Conservation (phyloP, 2,888 invertebrate genomes). For the Lasioglossum oenotherae region DNA sequence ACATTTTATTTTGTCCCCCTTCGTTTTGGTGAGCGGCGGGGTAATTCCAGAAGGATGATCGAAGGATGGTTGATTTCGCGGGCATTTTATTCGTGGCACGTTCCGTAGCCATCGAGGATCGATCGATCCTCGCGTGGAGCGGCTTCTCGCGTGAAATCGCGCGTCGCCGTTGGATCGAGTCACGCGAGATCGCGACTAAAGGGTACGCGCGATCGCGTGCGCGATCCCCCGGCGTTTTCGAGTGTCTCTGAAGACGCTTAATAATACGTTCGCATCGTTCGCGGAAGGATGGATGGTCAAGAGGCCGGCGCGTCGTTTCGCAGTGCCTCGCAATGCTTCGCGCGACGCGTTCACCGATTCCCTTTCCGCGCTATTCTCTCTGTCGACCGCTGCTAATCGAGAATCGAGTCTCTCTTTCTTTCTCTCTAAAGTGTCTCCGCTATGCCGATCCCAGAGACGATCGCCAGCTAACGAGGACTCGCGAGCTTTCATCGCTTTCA, state of each 20-base stretch:
- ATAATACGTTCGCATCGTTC: slow-evolving; percentile 30
- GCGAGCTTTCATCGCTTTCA: not conserved
- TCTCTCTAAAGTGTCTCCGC: slow-evolving; percentile 6
- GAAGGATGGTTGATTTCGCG: not conserved
- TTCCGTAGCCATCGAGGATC: not conserved
- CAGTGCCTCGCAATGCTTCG: not conserved
- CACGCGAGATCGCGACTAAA: slow-evolving; percentile 37
- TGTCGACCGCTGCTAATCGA: slow-evolving; percentile 24
- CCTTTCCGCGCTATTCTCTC: slow-evolving; percentile 11
- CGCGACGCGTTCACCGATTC: not conserved
- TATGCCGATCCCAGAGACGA: not conserved
- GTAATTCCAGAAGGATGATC: not conserved
- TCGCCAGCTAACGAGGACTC: not conserved
- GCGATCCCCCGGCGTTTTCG: slow-evolving; percentile 18
- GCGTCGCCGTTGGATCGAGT: slow-evolving; percentile 9
- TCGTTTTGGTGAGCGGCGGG: too few relatives aligned
- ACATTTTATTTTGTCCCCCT: too few relatives aligned
- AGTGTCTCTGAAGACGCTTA: slow-evolving; percentile 39
- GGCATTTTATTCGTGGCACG: not conserved
- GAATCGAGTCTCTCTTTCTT: not conserved
- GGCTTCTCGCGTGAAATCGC: slow-evolving; percentile 5
- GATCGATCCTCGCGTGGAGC: not conserved
- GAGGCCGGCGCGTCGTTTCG: not conserved
- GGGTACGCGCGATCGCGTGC: slow-evolving; percentile 36
- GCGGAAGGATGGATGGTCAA: slow-evolving; percentile 13